A percentile compares a stretch with the other conserved stretches of the same genome.
Conservation (phyloP, 2,888 invertebrate species). For the Scaptomyza parva region DNA sequence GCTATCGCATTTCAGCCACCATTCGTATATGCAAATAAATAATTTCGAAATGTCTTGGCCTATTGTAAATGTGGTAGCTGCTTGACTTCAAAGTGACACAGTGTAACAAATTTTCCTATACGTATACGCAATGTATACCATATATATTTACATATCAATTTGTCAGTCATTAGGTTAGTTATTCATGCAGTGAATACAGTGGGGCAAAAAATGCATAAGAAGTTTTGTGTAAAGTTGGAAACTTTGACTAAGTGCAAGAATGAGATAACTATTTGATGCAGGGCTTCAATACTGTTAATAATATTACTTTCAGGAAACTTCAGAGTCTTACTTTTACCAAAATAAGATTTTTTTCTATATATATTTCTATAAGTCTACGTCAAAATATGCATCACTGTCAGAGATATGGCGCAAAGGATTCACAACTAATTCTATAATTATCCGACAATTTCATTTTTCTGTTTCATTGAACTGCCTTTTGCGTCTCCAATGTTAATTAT, state of each 20-base stretch:
- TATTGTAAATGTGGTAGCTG: constrained; percentile 15
- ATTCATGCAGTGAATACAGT: constrained; percentile 32
- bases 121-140: too few relatives aligned
- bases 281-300: too few relatives aligned
- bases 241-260: neutral
- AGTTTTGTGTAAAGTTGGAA: too few relatives aligned
- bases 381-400: too few relatives aligned
- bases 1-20: constrained; percentile 20
- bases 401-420: too few relatives aligned
- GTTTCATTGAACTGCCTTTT: neutral
- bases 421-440: too few relatives aligned
- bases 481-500: too few relatives aligned
- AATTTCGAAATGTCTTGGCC: constrained; percentile 50
- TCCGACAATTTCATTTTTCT: neutral
- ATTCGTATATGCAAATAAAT: constrained; percentile 65
- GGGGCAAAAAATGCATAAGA: constrained; percentile 2
- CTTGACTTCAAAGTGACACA: constrained; percentile 61
- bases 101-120: constrained; percentile 47
- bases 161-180: constrained; percentile 52
- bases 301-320: too few relatives aligned
- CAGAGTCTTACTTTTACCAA: too few relatives aligned
- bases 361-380: too few relatives aligned
- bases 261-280: too few relatives aligned
- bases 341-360: too few relatives aligned
- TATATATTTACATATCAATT: constrained; percentile 30